Evolutionary conservation across 30 jellyfish, hydroid and myxozoan genomes (phyloP).

Genomic region (Cassiopea xamachana): DNA sequence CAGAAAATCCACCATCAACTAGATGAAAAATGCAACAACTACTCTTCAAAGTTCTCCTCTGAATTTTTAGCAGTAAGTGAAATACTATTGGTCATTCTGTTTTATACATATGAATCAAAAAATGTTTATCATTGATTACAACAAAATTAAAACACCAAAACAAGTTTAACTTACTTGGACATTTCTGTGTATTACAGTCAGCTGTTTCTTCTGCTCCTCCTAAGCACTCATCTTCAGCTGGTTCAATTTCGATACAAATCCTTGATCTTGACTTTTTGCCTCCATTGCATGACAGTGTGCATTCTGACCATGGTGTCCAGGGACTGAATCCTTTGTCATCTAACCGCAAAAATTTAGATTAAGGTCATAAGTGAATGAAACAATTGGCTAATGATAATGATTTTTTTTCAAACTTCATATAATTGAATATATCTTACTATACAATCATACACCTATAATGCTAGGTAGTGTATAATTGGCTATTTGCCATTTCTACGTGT

Average conservation of each 20-base stretch:
- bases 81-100: background rate
- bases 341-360: background rate
- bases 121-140: background rate
- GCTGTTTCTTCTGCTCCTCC: conserved; percentile 39
- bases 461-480: too few species aligned
- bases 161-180: conserved; percentile 55
- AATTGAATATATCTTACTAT: too few species aligned
- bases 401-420: too few species aligned
- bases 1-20: conserved; percentile 68
- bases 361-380: background rate
- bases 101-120: background rate
- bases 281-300: conserved; percentile 62
- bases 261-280: conserved; percentile 54
- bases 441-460: too few species aligned
- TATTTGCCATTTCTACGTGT: too few species aligned
- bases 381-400: background rate
- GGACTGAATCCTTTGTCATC: conserved; percentile 68
- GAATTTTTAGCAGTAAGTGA: background rate
- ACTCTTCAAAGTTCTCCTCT: too few species aligned
- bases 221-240: conserved; percentile 25
- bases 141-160: background rate
- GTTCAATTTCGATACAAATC: conserved; percentile 6
- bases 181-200: conserved; percentile 44
- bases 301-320: conserved; percentile 76
- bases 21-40: background rate